Evolutionary conservation across 2,888 invertebrate genomes (phyloP).

Genomic region (Cylindroiulus punctatus): DNA sequence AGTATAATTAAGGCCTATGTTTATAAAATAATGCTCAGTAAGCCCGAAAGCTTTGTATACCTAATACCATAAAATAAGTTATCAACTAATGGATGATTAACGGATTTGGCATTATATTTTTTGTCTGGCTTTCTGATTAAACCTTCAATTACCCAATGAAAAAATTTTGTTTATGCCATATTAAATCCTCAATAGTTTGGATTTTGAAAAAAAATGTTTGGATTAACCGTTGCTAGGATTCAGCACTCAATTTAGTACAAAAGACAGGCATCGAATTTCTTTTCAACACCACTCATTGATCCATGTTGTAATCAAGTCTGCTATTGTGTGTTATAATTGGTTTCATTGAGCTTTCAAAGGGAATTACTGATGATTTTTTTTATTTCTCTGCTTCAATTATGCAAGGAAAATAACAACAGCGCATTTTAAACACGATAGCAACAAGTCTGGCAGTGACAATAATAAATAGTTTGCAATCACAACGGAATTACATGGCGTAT

Average conservation of each 20-base stretch:
- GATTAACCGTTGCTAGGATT: not conserved
- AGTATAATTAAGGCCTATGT: too few species aligned
- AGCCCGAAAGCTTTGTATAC: too few species aligned
- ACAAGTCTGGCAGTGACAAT: not conserved
- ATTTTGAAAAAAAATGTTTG: not conserved
- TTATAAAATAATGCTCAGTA: too few species aligned
- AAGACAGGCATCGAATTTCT: not conserved
- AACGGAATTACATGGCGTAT: not conserved
- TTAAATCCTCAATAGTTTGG: not conserved
- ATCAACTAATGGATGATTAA: too few species aligned
- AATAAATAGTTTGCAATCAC: slow-evolving; percentile 36
- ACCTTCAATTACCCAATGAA: too few species aligned
- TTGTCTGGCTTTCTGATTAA: too few species aligned
- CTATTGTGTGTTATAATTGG: not conserved
- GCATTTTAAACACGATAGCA: not conserved
- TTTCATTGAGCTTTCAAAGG: not conserved
- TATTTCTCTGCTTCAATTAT: slow-evolving; percentile 29
- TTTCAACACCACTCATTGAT: not conserved
- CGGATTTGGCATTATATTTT: too few species aligned
- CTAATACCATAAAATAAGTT: too few species aligned
- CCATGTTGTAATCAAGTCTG: not conserved
- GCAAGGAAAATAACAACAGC: not conserved
- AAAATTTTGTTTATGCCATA: too few species aligned
- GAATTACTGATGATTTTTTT: slow-evolving; percentile 3
- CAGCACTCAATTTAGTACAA: not conserved